Conservation (phyloP, 2,797 vertebrate genomes). For the Geotrypetes seraphini region DNA sequence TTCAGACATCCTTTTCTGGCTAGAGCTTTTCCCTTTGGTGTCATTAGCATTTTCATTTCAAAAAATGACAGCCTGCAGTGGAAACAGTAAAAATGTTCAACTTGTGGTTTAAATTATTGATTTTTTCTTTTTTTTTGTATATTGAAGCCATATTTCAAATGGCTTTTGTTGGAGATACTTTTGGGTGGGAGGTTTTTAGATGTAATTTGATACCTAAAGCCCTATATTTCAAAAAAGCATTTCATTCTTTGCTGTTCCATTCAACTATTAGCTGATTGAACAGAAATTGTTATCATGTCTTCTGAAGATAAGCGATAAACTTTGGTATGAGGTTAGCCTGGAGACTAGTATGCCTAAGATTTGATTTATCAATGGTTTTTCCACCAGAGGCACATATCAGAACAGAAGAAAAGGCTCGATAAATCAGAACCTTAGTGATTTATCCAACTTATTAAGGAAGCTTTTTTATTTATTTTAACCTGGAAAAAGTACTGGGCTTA, state of each 20-base stretch:
- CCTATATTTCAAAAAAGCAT: slow-evolving; percentile 48
- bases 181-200: slow-evolving; percentile 42
- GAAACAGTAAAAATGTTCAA: slow-evolving; percentile 60
- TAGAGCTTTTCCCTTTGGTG: slow-evolving; percentile 46
- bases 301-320: slow-evolving; percentile 30
- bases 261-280: slow-evolving; percentile 40
- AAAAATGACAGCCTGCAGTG: slow-evolving; percentile 52
- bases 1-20: slow-evolving; percentile 41
- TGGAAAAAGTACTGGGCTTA: no score
- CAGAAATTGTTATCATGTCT: slow-evolving; percentile 50
- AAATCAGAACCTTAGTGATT: slow-evolving; percentile 60
- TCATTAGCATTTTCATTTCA: slow-evolving; percentile 60
- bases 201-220: slow-evolving; percentile 59
- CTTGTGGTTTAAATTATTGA: slow-evolving; percentile 70
- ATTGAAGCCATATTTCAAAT: slow-evolving; percentile 67
- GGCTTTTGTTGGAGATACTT: slow-evolving; percentile 55
- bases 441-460: slow-evolving; percentile 54
- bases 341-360: slow-evolving; percentile 40
- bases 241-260: slow-evolving; percentile 45
- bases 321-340: slow-evolving; percentile 27
- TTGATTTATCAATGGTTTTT: no score
- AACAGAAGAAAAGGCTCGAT: no score
- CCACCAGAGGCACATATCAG: no score
- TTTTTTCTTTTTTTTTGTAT: slow-evolving; percentile 49
- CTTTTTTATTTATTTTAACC: slow-evolving; percentile 39